Base-by-base conservation (phyloP, 1,140 invertebrate genomes). In the Nasonia vitripennis region DNA sequence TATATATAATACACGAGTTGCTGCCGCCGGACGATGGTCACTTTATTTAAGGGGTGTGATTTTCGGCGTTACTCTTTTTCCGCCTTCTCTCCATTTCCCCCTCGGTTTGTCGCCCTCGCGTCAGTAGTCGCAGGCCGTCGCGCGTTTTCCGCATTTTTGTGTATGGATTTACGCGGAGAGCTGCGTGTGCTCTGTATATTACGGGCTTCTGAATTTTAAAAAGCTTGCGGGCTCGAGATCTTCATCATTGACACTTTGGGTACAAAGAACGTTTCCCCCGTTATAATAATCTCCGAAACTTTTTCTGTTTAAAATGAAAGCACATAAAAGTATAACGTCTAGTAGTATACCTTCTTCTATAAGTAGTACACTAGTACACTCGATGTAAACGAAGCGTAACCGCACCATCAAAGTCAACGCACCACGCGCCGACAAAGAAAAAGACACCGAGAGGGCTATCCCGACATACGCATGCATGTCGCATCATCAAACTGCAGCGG, bases 1-100 rank as follows among this genome's bases (percentile, higher is more conserved):
- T 80, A 41, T 80, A 70, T 70, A 45, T 73, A 55, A 73, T 81
- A 23, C 10, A 6, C 1, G 55, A n/a, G 34, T 37, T 41, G 34
- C 34, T 20, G 73, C 73, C 41, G 71, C 27, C 20, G 85, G 51
- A 78, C 78, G 75, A 82, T 79, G 81, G 85, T 83, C 85, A 86
- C 81, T 86, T 86, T 86, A 86, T 86, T 83, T 80, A 80, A 75
- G 81, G 85, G 85, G 81, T 86, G 85, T 86, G 81, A 83, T 86
- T 86, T 86, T 86, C 68, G 37, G 81, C 70, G 81, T 86, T 80
- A 80, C 70, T 86, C 78, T 83, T 86, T 83, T 83, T 83, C 75
- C 79, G 45, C 85, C 82, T 68, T 86, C 48, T 86, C 75, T 86
- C 34, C 41, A 55, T 83, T 79, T 86, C 51, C 45, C 79, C 55